These are phyloP conservation scores for Esox masquinongy DNA, from an alignment of 2,797 vertebrate species.

Conservation along the genomic window DNA sequence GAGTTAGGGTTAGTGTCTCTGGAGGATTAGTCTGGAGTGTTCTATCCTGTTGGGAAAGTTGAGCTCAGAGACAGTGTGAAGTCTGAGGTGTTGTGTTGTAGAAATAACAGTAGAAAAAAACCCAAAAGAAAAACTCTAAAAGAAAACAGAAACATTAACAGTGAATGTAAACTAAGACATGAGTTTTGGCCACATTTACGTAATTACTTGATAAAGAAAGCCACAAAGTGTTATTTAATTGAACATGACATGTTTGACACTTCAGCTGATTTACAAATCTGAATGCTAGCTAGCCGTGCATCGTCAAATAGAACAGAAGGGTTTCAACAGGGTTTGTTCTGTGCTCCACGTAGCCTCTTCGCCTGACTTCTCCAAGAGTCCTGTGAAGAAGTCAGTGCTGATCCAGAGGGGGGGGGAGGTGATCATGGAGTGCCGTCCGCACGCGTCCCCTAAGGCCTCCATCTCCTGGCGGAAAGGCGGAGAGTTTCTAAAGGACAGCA, in stretches of 20 bases:
- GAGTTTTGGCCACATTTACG: slow-evolving; percentile 39
- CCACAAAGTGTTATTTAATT: slow-evolving; percentile 8
- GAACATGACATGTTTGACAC: slow-evolving; percentile 53
- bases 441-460: slow-evolving; percentile 79
- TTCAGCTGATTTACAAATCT: slow-evolving; percentile 35
- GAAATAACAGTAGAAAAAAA: slow-evolving; percentile 18
- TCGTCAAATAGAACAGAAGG: slow-evolving; percentile 35
- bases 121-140: slow-evolving; percentile 11
- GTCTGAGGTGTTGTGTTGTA: not conserved
- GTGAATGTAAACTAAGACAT: slow-evolving; percentile 6
- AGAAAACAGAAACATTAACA: slow-evolving; percentile 13
- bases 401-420: slow-evolving; percentile 83
- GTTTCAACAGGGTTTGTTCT: slow-evolving; percentile 38
- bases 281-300: slow-evolving; percentile 15
- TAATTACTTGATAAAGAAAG: slow-evolving; percentile 46
- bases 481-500: slow-evolving; percentile 66
- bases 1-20: not conserved
- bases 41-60: slow-evolving; percentile 2
- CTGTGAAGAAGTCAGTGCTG: slow-evolving; percentile 79
- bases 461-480: slow-evolving; percentile 81
- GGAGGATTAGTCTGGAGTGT: not conserved
- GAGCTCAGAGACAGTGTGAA: not conserved
- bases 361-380: slow-evolving; percentile 82
- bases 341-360: slow-evolving; percentile 72
- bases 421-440: slow-evolving; percentile 79